Evolutionary conservation across 2,797 vertebrate genomes (phyloP), one percentile per base, ranked within the genome.

Genomic region (Coccyzus lansbergi): DNA sequence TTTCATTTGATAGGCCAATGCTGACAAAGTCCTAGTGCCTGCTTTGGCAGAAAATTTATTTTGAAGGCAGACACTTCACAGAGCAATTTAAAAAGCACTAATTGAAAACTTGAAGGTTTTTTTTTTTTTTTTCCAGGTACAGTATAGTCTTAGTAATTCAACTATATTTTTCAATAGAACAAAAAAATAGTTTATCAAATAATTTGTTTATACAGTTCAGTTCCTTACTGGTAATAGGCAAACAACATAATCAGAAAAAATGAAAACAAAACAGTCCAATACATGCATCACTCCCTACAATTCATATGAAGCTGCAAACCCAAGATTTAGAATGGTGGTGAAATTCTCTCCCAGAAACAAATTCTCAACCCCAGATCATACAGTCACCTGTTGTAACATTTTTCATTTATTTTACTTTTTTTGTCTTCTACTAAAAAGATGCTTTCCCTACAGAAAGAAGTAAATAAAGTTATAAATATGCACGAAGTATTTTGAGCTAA

Each of bases 231-330:
- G 38, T 82, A 74, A 83, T 83, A 28, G 14, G 34, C 25, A 36
- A 88, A 28, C 19, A 80, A 25, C 20, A 11, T 21, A 34, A 75
- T 10, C 6, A 28, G 56, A 91, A 62, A 24, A 91, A 62, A 24
- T 55, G 20, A 69, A 77, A 83, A 53, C 17, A 78, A 67, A 93
- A 52, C 20, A 9, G 78, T 78, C 42, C n/a, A 65, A 20, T 42
- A 46, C 14, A 40, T 3, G n/a, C 36, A 64, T 56, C 0, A 0
- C 24, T 49, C 38, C 2, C 2, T 25, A 17, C 13, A 78, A 42
- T 49, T 53, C 44, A 16, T 14, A 85, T 24, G 31, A 34, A 85
- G 20, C 18, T 65, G 51, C 34, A 72, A 38, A 71, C 58, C 25
- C 77, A 76, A 80, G 44, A 76, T 26, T 12, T 56, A 44, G 49